Evolutionary conservation across 2,797 vertebrate genomes (phyloP).

Genomic region (Argentina silus): DNA sequence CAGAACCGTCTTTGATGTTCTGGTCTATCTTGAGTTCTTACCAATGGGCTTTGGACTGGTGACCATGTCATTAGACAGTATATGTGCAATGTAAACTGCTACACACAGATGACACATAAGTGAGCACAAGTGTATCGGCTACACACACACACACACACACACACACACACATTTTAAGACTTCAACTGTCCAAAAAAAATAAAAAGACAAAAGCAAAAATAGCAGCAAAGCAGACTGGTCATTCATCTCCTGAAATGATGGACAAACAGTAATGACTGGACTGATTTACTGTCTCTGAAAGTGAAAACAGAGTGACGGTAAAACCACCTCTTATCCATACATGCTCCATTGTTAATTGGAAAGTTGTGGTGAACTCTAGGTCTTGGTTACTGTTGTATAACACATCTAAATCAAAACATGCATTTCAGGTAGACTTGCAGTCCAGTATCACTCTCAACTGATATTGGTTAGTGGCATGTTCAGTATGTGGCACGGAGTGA

Average conservation of each 20-base stretch:
- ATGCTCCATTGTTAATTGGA: neutral
- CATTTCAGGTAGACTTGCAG: neutral
- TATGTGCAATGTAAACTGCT: slow-evolving; percentile 31
- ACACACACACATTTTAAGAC: neutral
- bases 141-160: slow-evolving; percentile 2
- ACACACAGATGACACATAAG: slow-evolving; percentile 40
- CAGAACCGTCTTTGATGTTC: neutral
- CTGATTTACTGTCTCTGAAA: neutral
- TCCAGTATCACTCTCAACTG: no score
- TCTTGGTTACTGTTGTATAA: neutral
- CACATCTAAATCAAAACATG: neutral
- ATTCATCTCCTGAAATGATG: no score
- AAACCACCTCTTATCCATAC: neutral
- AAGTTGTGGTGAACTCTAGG: neutral
- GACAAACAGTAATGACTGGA: no score
- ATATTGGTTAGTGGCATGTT: no score
- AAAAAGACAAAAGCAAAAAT: neutral
- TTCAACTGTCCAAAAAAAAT: neutral
- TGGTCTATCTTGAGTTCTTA: slow-evolving; percentile 9
- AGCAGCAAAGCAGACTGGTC: neutral
- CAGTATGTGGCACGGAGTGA: no score
- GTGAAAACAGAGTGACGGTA: neutral
- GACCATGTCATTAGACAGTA: slow-evolving; percentile 38
- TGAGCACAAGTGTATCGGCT: slow-evolving; percentile 11
- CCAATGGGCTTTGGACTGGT: slow-evolving; percentile 55